Conservation (phyloP, 2,888 invertebrate species). For the Drosophila paracracens region DNA sequence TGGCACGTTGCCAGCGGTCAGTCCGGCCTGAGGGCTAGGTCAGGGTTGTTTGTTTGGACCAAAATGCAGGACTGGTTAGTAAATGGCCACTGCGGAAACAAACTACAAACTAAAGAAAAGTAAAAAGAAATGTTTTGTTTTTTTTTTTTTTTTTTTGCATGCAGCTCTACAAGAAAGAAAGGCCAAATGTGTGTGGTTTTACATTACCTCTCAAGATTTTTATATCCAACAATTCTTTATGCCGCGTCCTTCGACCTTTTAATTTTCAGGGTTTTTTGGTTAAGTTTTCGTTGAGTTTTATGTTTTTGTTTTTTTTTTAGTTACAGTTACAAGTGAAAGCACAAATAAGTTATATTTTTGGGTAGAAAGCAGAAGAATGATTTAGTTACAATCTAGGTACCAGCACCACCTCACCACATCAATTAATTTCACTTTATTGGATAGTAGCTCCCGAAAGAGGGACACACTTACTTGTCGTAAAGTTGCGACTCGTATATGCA, state of each 20-base stretch:
- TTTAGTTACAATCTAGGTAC: constrained; percentile 42
- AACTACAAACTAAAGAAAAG: not conserved
- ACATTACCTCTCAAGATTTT: constrained; percentile 85
- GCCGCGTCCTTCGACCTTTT: constrained; percentile 85
- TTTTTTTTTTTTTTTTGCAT: constrained; percentile 28
- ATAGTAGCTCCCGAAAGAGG: constrained; percentile 1
- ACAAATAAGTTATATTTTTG: constrained; percentile 37
- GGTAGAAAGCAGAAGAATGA: constrained; percentile 41
- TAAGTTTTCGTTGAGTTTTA: constrained; percentile 31
- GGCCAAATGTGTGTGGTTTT: constrained; percentile 27
- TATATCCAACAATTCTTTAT: constrained; percentile 86
- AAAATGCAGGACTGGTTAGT: constrained; percentile 5
- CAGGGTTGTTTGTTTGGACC: constrained; percentile 47
- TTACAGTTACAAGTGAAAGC: constrained; percentile 60
- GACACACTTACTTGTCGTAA: constrained; percentile 94
- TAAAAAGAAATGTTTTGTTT: constrained; percentile 3
- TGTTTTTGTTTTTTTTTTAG: constrained; percentile 55
- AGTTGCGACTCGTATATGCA: constrained; percentile 95
- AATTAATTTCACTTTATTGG: not conserved
- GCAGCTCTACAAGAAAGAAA: constrained; percentile 13
- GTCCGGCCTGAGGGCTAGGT: constrained; percentile 44
- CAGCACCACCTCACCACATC: constrained; percentile 54
- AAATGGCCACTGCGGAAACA: not conserved
- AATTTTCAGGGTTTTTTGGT: constrained; percentile 30
- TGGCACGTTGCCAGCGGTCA: constrained; percentile 54